Evolutionary conservation across 1,140 invertebrate genomes (phyloP).

Genomic region (Sipha flava): DNA sequence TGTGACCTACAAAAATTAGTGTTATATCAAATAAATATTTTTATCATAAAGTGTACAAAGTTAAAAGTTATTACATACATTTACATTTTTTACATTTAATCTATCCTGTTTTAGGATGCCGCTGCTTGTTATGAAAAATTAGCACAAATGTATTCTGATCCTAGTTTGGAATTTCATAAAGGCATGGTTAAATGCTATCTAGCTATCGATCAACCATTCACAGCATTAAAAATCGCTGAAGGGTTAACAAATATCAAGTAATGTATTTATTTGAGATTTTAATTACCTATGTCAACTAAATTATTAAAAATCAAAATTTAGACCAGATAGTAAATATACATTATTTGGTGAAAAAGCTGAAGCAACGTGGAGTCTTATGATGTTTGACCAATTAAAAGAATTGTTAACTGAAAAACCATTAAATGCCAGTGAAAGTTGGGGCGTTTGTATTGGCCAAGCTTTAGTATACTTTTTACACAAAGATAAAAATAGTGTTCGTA

Average conservation of each 20-base stretch:
- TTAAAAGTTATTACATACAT: neutral
- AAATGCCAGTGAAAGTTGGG: slow-evolving; percentile 48
- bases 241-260: slow-evolving; percentile 47
- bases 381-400: slow-evolving; percentile 68
- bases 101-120: slow-evolving; percentile 49
- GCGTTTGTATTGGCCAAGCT: slow-evolving; percentile 54
- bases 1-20: neutral
- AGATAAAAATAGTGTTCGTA: slow-evolving; percentile 43
- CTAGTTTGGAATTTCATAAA: slow-evolving; percentile 44
- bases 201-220: slow-evolving; percentile 64
- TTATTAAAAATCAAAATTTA: slow-evolving; percentile 35
- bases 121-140: slow-evolving; percentile 66
- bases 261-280: slow-evolving; percentile 7
- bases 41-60: neutral
- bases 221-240: slow-evolving; percentile 59
- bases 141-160: slow-evolving; percentile 47
- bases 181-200: slow-evolving; percentile 67
- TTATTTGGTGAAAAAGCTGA: slow-evolving; percentile 65
- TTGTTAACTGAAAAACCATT: slow-evolving; percentile 49
- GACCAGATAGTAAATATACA: slow-evolving; percentile 44
- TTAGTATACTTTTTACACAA: slow-evolving; percentile 50
- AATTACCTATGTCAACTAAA: too few species aligned
- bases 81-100: neutral
- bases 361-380: slow-evolving; percentile 75
- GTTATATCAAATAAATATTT: neutral